These are phyloP conservation scores for Slavum lentiscoides DNA, from an alignment of 2,888 invertebrate species.

Conservation along the genomic window DNA sequence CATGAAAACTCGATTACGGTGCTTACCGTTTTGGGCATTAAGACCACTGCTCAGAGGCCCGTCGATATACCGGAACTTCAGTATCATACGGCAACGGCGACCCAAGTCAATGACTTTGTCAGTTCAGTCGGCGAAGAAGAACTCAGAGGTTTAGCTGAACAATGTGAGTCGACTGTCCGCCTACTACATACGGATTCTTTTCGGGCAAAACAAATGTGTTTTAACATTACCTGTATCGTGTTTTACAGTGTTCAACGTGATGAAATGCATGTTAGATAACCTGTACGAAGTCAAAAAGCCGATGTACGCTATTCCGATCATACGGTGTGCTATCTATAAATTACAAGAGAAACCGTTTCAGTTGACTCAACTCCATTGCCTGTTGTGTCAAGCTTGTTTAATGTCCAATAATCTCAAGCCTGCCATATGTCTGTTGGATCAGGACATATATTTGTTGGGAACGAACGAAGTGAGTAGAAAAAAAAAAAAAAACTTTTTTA, in stretches of 20 bases:
- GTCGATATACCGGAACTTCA: conserved; percentile 53
- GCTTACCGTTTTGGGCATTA: conserved; percentile 81
- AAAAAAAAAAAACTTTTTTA: too few species aligned
- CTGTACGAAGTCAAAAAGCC: conserved; percentile 78
- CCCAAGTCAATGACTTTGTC: conserved; percentile 84
- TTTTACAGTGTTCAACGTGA: conserved; percentile 67
- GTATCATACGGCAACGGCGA: conserved; percentile 65
- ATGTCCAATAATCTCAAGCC: conserved; percentile 90
- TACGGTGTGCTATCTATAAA: conserved; percentile 83
- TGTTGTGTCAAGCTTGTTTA: conserved; percentile 88
- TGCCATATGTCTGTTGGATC: conserved; percentile 83
- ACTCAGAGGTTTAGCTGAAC: conserved; percentile 81
- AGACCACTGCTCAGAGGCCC: conserved; percentile 60
- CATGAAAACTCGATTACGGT: conserved; percentile 91
- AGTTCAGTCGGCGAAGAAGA: conserved; percentile 86
- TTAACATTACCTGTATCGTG: conserved; percentile 68
- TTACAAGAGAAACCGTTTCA: conserved; percentile 86
- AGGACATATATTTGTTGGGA: conserved; percentile 84
- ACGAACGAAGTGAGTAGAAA: conserved; percentile 72
- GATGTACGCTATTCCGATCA: conserved; percentile 78
- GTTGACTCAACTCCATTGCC: conserved; percentile 91
- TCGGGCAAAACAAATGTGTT: conserved; percentile 55
- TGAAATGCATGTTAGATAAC: conserved; percentile 59
- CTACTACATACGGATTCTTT: not conserved
- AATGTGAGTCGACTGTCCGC: conserved; percentile 68